Percentiles rank a stretch among this genome's conserved stretches.
These are phyloP conservation scores for Aphrophora alni DNA, from an alignment of 2,888 invertebrate species.

Conservation along the genomic window DNA sequence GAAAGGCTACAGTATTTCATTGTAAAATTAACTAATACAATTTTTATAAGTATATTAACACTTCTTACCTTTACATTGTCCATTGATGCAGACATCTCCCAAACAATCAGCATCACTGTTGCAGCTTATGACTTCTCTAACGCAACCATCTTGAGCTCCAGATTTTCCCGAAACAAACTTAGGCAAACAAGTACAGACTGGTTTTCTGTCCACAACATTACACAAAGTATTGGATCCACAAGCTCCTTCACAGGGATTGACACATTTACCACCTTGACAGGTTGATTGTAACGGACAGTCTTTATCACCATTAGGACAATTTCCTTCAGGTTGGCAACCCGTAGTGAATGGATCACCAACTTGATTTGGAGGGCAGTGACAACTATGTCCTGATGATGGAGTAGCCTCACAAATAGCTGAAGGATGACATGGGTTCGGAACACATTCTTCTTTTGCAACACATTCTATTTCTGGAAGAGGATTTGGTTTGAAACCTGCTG, in stretches of 20 bases:
- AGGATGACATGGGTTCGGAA: slow-evolving; percentile 79
- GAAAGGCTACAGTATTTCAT: too few relatives aligned
- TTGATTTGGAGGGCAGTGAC: slow-evolving; percentile 77
- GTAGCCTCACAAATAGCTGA: slow-evolving; percentile 79
- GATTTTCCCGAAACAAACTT: slow-evolving; percentile 75
- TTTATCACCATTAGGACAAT: slow-evolving; percentile 72
- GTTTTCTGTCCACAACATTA: slow-evolving; percentile 74
- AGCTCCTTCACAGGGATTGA: slow-evolving; percentile 81
- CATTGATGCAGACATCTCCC: slow-evolving; percentile 78
- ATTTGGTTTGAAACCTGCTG: slow-evolving; percentile 80
- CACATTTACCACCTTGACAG: slow-evolving; percentile 74
- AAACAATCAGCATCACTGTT: slow-evolving; percentile 75
- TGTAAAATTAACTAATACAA: too few relatives aligned
- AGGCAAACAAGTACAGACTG: slow-evolving; percentile 79
- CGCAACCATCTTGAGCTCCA: slow-evolving; percentile 68
- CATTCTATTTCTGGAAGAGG: slow-evolving; percentile 87
- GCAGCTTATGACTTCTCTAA: slow-evolving; percentile 72
- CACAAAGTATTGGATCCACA: slow-evolving; percentile 86
- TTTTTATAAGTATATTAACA: too few relatives aligned
- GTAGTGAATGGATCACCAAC: slow-evolving; percentile 77
- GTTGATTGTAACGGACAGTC: slow-evolving; percentile 80
- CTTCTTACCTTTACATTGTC: slow-evolving; percentile 73
- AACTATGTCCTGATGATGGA: slow-evolving; percentile 70
- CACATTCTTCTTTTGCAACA: slow-evolving; percentile 71
- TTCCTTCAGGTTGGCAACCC: slow-evolving; percentile 81